These are phyloP conservation scores for Metaphire vulgaris DNA, from an alignment of 1,140 invertebrate species.

Conservation along the genomic window DNA sequence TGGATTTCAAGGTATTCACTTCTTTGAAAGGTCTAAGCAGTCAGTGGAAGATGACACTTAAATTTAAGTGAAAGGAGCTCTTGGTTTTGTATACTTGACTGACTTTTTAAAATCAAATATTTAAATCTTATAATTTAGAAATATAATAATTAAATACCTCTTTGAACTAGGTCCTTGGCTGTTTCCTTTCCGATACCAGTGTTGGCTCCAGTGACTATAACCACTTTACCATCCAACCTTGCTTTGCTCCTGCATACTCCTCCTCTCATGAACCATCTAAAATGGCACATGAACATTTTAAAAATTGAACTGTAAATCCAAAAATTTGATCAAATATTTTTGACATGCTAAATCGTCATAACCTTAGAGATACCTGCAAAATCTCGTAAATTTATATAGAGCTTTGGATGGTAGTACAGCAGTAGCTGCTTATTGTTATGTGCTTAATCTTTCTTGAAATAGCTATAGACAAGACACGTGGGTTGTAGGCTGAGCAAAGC, in stretches of 20 bases:
- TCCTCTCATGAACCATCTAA: conserved; percentile 6
- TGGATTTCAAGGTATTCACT: not conserved
- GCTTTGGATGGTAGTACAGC: not conserved
- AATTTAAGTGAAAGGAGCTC: not conserved
- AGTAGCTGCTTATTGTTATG: not conserved
- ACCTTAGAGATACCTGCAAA: not conserved
- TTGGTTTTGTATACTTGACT: not conserved
- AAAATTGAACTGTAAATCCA: not conserved
- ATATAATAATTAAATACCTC: conserved; percentile 5
- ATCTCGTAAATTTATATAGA: not conserved
- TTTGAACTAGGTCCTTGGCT: conserved; percentile 23
- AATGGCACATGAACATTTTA: not conserved
- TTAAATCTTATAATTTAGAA: not conserved
- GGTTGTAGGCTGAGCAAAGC: not conserved
- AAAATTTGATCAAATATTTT: not conserved
- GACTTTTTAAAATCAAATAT: not conserved
- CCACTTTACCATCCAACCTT: conserved; percentile 62
- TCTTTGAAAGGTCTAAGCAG: not conserved
- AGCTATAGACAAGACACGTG: not conserved
- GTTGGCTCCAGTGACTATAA: conserved; percentile 78
- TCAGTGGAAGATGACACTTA: not conserved
- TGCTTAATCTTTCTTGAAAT: too few relatives aligned
- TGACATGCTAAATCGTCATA: not conserved
- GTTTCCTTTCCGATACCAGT: conserved; percentile 66
- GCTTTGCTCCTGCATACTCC: not conserved